phyloP scores from a whole-genome alignment of 2,113 vertebrate genomes.

The Neodon shergylaensis region DNA sequence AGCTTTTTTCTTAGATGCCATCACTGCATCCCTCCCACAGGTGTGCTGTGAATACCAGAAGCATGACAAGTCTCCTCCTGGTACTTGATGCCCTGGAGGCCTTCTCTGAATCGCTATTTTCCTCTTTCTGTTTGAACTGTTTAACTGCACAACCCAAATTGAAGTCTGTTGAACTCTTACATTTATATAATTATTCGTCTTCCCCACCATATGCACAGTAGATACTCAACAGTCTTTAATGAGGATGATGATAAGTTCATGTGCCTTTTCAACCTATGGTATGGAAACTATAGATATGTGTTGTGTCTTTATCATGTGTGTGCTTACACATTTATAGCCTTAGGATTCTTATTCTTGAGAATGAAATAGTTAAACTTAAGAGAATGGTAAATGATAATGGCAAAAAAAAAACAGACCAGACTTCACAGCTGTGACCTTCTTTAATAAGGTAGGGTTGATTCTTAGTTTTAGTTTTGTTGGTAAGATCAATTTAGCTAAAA shows the following conservation, averaged over 20 bases:
- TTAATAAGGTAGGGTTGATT: background rate
- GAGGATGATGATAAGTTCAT: background rate
- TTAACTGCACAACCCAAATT: background rate
- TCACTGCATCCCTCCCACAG: background rate
- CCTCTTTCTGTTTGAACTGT: background rate
- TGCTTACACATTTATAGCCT: background rate
- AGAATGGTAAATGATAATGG: background rate
- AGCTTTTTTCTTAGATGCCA: background rate
- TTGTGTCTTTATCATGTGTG: background rate
- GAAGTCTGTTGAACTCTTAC: background rate
- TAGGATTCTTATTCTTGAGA: conserved; percentile 21
- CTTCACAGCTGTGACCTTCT: background rate
- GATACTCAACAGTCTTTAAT: background rate
- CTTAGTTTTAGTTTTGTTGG: background rate
- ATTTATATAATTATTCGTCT: background rate
- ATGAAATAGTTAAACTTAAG: conserved; percentile 11
- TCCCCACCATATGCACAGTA: background rate
- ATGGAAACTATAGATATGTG: background rate
- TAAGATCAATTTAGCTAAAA: background rate
- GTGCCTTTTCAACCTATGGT: background rate
- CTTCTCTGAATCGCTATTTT: background rate
- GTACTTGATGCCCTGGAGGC: background rate
- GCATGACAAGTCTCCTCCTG: background rate
- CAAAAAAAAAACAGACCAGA: background rate
- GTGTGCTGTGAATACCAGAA: background rate